Evolutionary conservation across 2,113 vertebrate genomes (phyloP).

Genomic region (Labeo catla): DNA sequence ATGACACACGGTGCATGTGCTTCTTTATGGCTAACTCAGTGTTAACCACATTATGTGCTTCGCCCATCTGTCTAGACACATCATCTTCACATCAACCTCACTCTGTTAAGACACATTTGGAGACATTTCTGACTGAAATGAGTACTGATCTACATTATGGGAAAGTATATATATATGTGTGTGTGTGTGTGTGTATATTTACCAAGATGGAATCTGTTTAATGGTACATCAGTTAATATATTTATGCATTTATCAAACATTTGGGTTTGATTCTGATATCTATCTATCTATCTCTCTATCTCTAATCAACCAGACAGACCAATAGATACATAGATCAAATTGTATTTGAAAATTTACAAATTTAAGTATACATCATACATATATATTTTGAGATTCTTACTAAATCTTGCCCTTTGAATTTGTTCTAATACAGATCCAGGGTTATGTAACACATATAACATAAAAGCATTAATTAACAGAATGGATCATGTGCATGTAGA

Average conservation of each 20-base stretch:
- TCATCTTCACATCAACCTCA: slow-evolving; percentile 23
- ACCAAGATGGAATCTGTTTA: no score
- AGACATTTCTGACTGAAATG: background rate
- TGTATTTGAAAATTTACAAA: no score
- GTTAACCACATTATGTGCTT: slow-evolving; percentile 22
- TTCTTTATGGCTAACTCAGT: slow-evolving; percentile 7
- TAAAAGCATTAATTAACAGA: slow-evolving; percentile 6
- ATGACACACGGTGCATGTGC: slow-evolving; percentile 20
- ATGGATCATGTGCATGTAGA: background rate
- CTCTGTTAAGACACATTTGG: background rate
- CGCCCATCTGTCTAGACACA: slow-evolving; percentile 32
- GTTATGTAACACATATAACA: background rate
- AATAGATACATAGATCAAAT: background rate
- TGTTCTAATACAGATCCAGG: background rate
- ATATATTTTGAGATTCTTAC: background rate
- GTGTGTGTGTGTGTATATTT: no score
- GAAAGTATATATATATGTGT: no score
- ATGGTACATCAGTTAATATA: background rate
- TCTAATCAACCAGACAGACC: background rate
- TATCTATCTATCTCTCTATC: no score
- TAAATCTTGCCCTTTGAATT: background rate
- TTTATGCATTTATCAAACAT: no score
- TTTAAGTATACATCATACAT: no score
- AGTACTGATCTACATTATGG: background rate
- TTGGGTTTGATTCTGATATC: no score